phyloP scores from a whole-genome alignment of 2,888 invertebrate genomes.

The Megaustenia siamemsis region DNA sequence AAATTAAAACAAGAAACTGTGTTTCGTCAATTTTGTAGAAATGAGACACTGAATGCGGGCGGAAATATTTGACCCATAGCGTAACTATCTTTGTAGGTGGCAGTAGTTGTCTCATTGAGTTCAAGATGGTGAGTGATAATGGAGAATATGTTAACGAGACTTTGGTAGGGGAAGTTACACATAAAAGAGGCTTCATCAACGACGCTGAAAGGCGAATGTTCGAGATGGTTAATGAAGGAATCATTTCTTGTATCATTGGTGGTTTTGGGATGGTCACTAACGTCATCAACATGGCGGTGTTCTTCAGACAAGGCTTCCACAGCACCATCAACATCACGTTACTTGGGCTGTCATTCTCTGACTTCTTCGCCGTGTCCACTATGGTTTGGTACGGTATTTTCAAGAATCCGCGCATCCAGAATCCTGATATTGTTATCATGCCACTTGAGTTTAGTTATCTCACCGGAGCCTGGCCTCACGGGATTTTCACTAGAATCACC shows the following conservation, averaged over 20 bases:
- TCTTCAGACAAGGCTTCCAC: too few relatives aligned
- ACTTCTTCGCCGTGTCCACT: neutral
- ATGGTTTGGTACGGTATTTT: slow-evolving; percentile 18
- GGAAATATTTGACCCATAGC: too few relatives aligned
- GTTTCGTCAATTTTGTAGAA: too few relatives aligned
- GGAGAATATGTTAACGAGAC: too few relatives aligned
- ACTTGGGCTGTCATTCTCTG: neutral
- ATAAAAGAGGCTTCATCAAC: neutral
- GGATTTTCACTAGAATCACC: slow-evolving; percentile 22
- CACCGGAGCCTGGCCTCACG: too few relatives aligned
- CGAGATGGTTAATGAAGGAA: neutral
- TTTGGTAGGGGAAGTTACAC: too few relatives aligned
- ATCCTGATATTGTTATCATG: neutral
- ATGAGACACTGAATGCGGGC: too few relatives aligned
- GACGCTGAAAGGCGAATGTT: neutral
- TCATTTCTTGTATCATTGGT: neutral
- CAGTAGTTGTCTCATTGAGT: too few relatives aligned
- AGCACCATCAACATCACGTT: too few relatives aligned
- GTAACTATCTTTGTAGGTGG: too few relatives aligned
- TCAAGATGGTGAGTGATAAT: too few relatives aligned
- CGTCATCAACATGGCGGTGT: slow-evolving; percentile 16
- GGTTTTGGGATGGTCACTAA: neutral
- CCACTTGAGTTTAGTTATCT: slow-evolving; percentile 1
- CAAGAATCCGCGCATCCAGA: slow-evolving; percentile 10
- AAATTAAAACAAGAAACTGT: too few relatives aligned